phyloP scores from a whole-genome alignment of 2,888 invertebrate species.

The Amitus sp. region DNA sequence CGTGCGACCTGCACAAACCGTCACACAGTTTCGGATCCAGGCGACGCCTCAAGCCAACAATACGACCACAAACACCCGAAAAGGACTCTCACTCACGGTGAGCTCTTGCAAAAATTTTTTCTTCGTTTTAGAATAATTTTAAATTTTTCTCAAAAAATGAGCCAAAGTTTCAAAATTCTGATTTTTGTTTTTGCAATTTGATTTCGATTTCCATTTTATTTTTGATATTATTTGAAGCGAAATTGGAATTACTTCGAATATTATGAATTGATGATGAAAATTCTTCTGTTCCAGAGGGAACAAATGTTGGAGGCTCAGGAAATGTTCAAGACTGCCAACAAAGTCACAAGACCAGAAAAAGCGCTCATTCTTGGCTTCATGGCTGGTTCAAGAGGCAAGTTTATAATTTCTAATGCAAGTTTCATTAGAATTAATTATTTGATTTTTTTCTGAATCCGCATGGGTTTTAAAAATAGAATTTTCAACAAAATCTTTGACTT shows the following conservation, averaged over 20 bases:
- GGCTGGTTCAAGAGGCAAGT: conserved; percentile 92
- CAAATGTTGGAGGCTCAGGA: conserved; percentile 97
- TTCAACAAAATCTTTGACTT: neutral
- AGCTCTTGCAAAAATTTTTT: too few species aligned
- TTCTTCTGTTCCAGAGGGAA: too few species aligned
- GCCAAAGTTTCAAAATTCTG: too few species aligned
- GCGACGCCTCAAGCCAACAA: conserved; percentile 62
- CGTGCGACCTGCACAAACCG: conserved; percentile 63
- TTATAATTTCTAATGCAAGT: neutral
- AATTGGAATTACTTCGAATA: too few species aligned
- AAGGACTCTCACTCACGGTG: conserved; percentile 79
- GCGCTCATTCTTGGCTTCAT: conserved; percentile 97
- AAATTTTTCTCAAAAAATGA: too few species aligned
- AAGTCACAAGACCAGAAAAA: conserved; percentile 95
- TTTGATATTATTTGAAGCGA: too few species aligned
- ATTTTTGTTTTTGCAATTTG: conserved; percentile 8
- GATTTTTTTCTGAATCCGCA: too few species aligned
- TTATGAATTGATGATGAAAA: too few species aligned
- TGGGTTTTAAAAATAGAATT: neutral
- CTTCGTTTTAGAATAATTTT: too few species aligned
- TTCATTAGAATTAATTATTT: too few species aligned
- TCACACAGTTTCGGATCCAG: conserved; percentile 70
- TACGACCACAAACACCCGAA: conserved; percentile 68
- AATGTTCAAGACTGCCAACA: conserved; percentile 96
- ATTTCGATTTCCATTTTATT: too few species aligned